These are phyloP conservation scores for Xestoiulus laeticollis DNA, from an alignment of 2,888 invertebrate genomes.

Conservation along the genomic window DNA sequence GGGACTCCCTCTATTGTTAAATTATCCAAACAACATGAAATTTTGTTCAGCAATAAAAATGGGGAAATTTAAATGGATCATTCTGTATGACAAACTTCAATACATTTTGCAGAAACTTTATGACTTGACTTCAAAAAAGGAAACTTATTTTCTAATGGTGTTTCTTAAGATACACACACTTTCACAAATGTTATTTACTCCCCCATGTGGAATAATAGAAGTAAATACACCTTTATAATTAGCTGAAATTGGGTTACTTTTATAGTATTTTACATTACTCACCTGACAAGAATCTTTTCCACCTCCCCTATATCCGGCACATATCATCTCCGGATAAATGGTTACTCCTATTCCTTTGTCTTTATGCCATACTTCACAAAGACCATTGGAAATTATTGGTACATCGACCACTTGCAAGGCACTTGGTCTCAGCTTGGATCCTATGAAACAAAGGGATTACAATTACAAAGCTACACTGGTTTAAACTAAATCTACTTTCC, in stretches of 20 bases:
- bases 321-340: slow-evolving; percentile 95
- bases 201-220: too few species aligned
- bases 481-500: neutral
- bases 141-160: too few species aligned
- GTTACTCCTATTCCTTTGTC: slow-evolving; percentile 82
- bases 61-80: neutral
- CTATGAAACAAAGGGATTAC: slow-evolving; percentile 20
- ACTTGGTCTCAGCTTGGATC: slow-evolving; percentile 56
- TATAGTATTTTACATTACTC: slow-evolving; percentile 50
- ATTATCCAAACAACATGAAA: neutral
- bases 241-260: neutral
- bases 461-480: neutral
- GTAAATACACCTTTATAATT: too few species aligned
- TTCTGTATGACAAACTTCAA: too few species aligned
- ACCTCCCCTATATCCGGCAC: slow-evolving; percentile 87
- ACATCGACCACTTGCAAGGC: slow-evolving; percentile 57
- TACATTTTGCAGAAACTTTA: too few species aligned
- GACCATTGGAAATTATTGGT: slow-evolving; percentile 56
- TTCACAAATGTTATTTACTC: too few species aligned
- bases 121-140: too few species aligned
- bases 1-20: neutral
- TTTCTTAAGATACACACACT: too few species aligned
- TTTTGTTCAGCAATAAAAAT: neutral
- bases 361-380: slow-evolving; percentile 56
- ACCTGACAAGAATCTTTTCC: slow-evolving; percentile 82